These are phyloP conservation scores for Eurystomus gularis DNA, from an alignment of 2,113 vertebrate genomes.

Conservation along the genomic window DNA sequence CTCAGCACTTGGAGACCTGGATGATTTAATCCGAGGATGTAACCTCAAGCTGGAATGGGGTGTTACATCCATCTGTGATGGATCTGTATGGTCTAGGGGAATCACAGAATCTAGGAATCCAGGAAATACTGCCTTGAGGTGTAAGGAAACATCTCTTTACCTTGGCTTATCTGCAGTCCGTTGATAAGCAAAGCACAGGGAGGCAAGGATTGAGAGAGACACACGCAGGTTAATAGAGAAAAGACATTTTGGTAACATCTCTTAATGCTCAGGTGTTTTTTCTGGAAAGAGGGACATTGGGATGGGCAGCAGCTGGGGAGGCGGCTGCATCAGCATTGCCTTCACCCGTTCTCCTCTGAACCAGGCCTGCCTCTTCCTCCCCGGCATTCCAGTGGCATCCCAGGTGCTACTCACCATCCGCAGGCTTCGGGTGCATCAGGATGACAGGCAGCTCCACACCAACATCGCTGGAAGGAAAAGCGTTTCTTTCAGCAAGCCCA, in stretches of 20 bases:
- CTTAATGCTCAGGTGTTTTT: background rate
- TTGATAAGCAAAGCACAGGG: background rate
- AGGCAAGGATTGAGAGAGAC: background rate
- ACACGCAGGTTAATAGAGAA: background rate
- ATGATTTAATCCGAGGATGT: background rate
- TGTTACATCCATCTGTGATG: background rate
- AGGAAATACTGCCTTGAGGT: background rate
- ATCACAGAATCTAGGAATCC: too few relatives aligned
- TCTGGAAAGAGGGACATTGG: background rate
- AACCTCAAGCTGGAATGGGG: background rate
- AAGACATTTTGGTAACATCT: background rate
- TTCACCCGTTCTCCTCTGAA: background rate
- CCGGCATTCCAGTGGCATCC: rapidly evolving
- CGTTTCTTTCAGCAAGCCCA: background rate
- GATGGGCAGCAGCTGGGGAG: background rate
- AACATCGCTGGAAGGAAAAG: conserved; percentile 76
- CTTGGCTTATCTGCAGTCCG: conserved; percentile 48
- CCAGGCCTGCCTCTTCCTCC: background rate
- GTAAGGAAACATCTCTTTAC: background rate
- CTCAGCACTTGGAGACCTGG: background rate
- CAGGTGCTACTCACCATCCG: conserved; percentile 58
- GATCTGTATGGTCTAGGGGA: background rate
- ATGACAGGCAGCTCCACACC: conserved; percentile 82
- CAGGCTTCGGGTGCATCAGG: conserved; percentile 89
- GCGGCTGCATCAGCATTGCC: background rate